phyloP scores from a whole-genome alignment of 2,888 invertebrate species.

The Drosophila longiperda region DNA sequence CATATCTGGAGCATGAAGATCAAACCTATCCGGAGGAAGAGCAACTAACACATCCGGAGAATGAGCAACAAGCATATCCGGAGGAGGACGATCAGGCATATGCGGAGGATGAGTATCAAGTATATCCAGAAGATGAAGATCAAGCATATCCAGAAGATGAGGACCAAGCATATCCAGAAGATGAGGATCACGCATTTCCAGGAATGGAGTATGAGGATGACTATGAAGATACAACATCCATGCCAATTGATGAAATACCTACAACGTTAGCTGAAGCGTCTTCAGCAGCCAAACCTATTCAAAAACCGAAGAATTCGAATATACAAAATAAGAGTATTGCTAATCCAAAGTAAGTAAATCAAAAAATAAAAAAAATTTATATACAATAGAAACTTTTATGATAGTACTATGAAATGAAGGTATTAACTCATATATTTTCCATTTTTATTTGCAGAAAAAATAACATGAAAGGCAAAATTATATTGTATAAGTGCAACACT shows the following conservation, averaged over 20 bases:
- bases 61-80: neutral
- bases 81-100: neutral
- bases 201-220: neutral
- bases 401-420: neutral
- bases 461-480: slow-evolving; percentile 17
- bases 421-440: neutral
- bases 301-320: neutral
- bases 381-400: neutral
- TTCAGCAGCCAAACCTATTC: neutral
- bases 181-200: neutral
- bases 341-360: slow-evolving; percentile 31
- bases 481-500: slow-evolving; percentile 32
- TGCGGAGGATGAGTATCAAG: neutral
- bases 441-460: slow-evolving; percentile 22
- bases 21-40: neutral
- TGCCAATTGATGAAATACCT: neutral
- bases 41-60: neutral
- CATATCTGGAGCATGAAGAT: neutral
- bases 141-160: neutral
- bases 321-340: slow-evolving; percentile 6
- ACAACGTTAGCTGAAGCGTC: neutral
- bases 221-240: neutral
- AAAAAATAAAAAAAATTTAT: neutral
- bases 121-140: neutral
- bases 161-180: neutral